Evolutionary conservation across 2,888 invertebrate genomes (phyloP), one percentile per base, ranked within the genome.

Genomic region (Phyllotreta striolata): DNA sequence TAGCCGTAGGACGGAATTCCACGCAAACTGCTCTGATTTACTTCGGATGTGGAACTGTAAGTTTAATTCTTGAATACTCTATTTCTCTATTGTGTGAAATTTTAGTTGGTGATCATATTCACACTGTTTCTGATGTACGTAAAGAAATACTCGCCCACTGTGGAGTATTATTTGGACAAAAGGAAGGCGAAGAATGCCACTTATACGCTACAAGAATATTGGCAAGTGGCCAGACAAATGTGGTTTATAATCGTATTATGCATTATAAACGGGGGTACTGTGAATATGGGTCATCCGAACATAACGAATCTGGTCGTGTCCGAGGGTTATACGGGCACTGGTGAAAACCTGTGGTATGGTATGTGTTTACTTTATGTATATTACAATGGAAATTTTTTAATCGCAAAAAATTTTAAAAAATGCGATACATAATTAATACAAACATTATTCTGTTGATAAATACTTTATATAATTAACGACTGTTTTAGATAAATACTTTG

Each of bases 281-380:
- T 63, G 8, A 38, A 54, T 8, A 38, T 68, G 5, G 67, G 66
- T 5, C 69, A 73, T 63, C 69, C 70, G 0, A 63, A 64, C 24
- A 67, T 73, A 13, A 69, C 72, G 0, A 63, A 66, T 10, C 43
- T 73, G 41, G 70, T 73, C 1, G 71, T 71, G 43, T 72, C 72
- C 8, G 71, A 71, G 49, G 52, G 67, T 38, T 61, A 68, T 47
- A 59, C 59, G n/a, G 70, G 70, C 37, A 59, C 67, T 54, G 69
- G 69, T 1, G 12, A 14, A 14, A 62, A 62, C 34, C 13, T 44
- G 12, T 71, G 70, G 70, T 67, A 63, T 55, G 69, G 71, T 71
- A 65, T 70, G 69, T 63, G 37, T 10, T 10, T 13, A n/a, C n/a
- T 9, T 9, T 5, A 35, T 12, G 10, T 13, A 24, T 34, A 24